Percentiles rank a stretch among this genome's conserved stretches.
Conservation (phyloP, 2,888 invertebrate genomes). For the Thereva nobilitata region DNA sequence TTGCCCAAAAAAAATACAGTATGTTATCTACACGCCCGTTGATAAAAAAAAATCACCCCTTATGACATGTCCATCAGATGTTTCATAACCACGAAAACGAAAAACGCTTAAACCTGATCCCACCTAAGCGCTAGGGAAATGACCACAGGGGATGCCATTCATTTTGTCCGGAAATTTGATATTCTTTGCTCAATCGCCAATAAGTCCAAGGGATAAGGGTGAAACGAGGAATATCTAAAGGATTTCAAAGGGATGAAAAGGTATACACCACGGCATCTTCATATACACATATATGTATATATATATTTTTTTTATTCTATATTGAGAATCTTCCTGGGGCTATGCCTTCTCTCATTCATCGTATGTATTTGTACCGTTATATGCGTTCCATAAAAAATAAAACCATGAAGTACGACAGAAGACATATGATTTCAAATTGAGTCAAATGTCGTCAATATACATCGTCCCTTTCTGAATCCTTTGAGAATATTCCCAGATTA, state of each 20-base stretch:
- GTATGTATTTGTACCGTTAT: neutral
- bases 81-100: slow-evolving; percentile 1
- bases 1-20: too few relatives aligned
- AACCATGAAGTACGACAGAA: slow-evolving; percentile 29
- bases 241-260: slow-evolving; percentile 42
- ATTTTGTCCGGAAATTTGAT: slow-evolving; percentile 41
- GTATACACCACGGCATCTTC: neutral
- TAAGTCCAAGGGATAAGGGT: slow-evolving; percentile 30
- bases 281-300: neutral
- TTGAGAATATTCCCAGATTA: slow-evolving; percentile 40
- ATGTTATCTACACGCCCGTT: too few relatives aligned
- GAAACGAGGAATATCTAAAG: slow-evolving; percentile 35
- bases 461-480: slow-evolving; percentile 39
- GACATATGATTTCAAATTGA: slow-evolving; percentile 43
- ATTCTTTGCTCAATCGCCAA: slow-evolving; percentile 39
- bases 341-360: neutral
- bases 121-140: slow-evolving; percentile 38
- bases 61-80: neutral
- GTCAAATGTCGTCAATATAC: slow-evolving; percentile 43
- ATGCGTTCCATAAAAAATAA: slow-evolving; percentile 12
- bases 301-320: slow-evolving; percentile 14
- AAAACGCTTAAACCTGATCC: slow-evolving; percentile 31
- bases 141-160: slow-evolving; percentile 36
- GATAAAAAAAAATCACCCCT: too few relatives aligned
- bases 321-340: slow-evolving; percentile 5